Evolutionary conservation across 2,888 invertebrate genomes (phyloP).

Genomic region (Hirtodrosophila alboralis): DNA sequence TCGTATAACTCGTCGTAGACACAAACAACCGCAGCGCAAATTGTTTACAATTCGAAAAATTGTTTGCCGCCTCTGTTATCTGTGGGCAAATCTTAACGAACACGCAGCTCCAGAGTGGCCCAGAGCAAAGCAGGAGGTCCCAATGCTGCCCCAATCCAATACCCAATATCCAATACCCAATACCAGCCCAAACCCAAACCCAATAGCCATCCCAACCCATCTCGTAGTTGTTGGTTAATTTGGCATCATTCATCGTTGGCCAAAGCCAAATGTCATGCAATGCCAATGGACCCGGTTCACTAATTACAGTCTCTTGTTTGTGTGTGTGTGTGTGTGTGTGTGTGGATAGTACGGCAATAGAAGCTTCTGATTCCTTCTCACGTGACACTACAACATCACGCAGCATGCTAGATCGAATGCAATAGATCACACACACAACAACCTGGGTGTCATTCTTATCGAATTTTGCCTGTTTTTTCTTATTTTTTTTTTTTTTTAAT

Average conservation of each 20-base stretch:
- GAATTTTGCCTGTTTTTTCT: constrained; percentile 11
- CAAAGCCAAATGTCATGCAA: constrained; percentile 70
- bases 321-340: constrained; percentile 12
- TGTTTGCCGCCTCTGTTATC: constrained; percentile 66
- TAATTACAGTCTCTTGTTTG: constrained; percentile 69
- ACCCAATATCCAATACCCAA: constrained; percentile 29
- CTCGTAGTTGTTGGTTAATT: constrained; percentile 43
- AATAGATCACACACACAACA: constrained; percentile 61
- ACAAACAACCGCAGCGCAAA: constrained; percentile 55
- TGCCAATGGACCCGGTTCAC: constrained; percentile 55
- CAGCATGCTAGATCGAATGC: constrained; percentile 51
- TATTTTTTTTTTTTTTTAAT: not conserved
- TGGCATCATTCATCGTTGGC: constrained; percentile 74
- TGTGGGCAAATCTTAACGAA: constrained; percentile 63
- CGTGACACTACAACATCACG: constrained; percentile 62
- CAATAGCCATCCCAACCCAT: constrained; percentile 18
- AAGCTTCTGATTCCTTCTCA: constrained; percentile 37
- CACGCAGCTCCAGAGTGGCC: constrained; percentile 62
- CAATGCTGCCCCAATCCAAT: too few species aligned
- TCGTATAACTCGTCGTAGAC: constrained; percentile 15
- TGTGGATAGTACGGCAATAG: constrained; percentile 31
- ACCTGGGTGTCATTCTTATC: constrained; percentile 29
- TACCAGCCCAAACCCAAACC: not conserved
- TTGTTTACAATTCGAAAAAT: constrained; percentile 72
- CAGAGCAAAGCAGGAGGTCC: constrained; percentile 28